These are phyloP conservation scores for Colossoma macropomum DNA, from an alignment of 2,113 vertebrate genomes.

Conservation along the genomic window DNA sequence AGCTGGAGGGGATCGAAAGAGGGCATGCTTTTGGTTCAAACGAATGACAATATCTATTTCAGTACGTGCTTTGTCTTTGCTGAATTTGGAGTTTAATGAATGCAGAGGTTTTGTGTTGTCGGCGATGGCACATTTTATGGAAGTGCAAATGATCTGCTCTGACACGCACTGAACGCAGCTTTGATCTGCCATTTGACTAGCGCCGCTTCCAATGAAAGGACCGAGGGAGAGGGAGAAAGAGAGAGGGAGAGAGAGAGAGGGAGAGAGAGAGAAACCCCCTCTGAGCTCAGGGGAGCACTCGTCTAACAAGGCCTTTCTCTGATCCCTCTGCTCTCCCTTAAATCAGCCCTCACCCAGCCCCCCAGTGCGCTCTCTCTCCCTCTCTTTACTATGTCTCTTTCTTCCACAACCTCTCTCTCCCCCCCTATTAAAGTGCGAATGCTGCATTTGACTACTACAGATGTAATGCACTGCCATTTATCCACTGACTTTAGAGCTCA, in stretches of 20 bases:
- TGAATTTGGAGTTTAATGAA: constrained; percentile 65
- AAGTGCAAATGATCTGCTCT: constrained; percentile 65
- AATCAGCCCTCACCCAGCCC: constrained; percentile 29
- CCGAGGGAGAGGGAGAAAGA: constrained; percentile 31
- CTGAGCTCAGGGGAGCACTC: constrained; percentile 50
- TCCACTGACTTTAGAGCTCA: constrained; percentile 45
- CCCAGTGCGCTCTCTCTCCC: constrained; percentile 8
- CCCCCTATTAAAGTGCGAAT: constrained; percentile 43
- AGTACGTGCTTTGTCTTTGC: constrained; percentile 44
- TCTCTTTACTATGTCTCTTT: constrained; percentile 16
- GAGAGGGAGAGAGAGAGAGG: constrained; percentile 23
- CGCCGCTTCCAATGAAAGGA: constrained; percentile 54
- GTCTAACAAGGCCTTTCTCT: constrained; percentile 59
- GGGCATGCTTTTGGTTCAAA: constrained; percentile 56
- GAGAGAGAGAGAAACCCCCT: constrained; percentile 19
- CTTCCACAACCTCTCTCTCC: constrained; percentile 15
- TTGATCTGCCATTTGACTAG: constrained; percentile 63
- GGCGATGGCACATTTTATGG: constrained; percentile 52
- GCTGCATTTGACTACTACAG: constrained; percentile 49
- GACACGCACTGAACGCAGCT: constrained; percentile 59
- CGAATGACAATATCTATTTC: constrained; percentile 57
- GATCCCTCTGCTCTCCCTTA: constrained; percentile 47
- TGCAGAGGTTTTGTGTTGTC: constrained; percentile 53
- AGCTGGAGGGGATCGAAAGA: constrained; percentile 33
- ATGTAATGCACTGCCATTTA: constrained; percentile 51